Conservation (phyloP, 92 coral and sea anemone species). For the Parazoanthus swiftii region DNA sequence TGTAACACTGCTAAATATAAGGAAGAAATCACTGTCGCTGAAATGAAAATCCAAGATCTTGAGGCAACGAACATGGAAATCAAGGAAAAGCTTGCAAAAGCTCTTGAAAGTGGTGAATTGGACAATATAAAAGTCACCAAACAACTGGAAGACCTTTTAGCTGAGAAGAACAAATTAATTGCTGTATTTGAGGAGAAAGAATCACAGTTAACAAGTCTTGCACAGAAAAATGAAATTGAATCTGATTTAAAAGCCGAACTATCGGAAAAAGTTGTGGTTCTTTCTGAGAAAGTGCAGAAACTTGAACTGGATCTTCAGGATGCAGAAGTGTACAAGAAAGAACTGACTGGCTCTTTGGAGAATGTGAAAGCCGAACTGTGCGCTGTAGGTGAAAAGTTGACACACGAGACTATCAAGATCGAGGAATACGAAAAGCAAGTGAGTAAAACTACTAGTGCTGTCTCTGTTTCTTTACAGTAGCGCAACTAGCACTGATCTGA, state of each 20-base stretch:
- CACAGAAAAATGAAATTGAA: conserved; percentile 15
- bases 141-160: conserved; percentile 20
- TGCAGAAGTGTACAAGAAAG: neutral
- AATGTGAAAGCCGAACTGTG: conserved; percentile 4
- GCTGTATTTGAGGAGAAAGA: conserved; percentile 32
- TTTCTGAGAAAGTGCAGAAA: conserved; percentile 4
- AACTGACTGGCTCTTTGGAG: conserved; percentile 18
- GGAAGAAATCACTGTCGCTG: conserved; percentile 41
- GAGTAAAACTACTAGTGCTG: neutral
- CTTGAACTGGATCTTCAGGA: conserved; percentile 15
- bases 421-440: conserved; percentile 37
- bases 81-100: conserved; percentile 8
- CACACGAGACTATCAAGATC: conserved; percentile 42
- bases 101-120: conserved; percentile 35
- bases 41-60: conserved; percentile 30
- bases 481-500: neutral
- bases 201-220: conserved; percentile 32
- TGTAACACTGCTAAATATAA: conserved; percentile 36
- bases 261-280: conserved; percentile 13
- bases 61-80: conserved; percentile 33
- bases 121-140: neutral
- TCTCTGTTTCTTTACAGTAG: neutral
- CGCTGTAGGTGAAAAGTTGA: conserved; percentile 43
- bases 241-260: conserved; percentile 4
- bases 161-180: conserved; percentile 12